Evolutionary conservation across 2,888 invertebrate species (phyloP), one percentile per base, ranked within the genome.

Genomic region (Xestia rhomboidea): DNA sequence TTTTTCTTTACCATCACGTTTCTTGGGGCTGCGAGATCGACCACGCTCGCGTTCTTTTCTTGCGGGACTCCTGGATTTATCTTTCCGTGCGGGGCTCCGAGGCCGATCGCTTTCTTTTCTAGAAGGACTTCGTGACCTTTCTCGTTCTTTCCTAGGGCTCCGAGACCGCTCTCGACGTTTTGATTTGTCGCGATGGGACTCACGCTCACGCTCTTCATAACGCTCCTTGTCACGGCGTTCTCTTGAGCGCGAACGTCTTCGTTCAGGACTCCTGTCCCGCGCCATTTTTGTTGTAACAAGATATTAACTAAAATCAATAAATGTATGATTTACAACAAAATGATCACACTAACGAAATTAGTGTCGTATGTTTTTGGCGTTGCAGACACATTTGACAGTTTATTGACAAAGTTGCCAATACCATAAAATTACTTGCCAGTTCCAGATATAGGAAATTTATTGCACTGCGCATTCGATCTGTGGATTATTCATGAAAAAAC

Each of bases 151-250:
- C 73, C 91, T 92, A 27, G 95, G 96, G 77, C 95, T 95, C 46
- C 92, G 90, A 34, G 96, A 95, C 24, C 95, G 89, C 44, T 96
- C 95, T 34, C 95, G 93, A 63, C 96, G 94, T 86, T 96, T 96
- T 27, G 81, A 46, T 92, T 95, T 96, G 38, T 96, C 96, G 30
- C 95, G 92, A 82, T 95, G 91, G 15, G 91, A 82, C n/a, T 96
- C 96, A 11, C 96, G 94, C 27, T 96, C 96, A 15, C 96, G 94
- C 2, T 96, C 96, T 66, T 96, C 96, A 81, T 94, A 89, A 24
- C 96, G 95, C 15, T 96, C 96, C 82, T 94, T 91, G 3, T 96
- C 96, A n/a, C 95, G 94, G 78, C 94, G 92, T 73, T 96, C 96
- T 76, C 95, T 92, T 24, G 96, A 96, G 15, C 96, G 94, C n/a